Evolutionary conservation across 2,888 invertebrate genomes (phyloP), one percentile per base, ranked within the genome.

Genomic region (Prenolepis imparis): DNA sequence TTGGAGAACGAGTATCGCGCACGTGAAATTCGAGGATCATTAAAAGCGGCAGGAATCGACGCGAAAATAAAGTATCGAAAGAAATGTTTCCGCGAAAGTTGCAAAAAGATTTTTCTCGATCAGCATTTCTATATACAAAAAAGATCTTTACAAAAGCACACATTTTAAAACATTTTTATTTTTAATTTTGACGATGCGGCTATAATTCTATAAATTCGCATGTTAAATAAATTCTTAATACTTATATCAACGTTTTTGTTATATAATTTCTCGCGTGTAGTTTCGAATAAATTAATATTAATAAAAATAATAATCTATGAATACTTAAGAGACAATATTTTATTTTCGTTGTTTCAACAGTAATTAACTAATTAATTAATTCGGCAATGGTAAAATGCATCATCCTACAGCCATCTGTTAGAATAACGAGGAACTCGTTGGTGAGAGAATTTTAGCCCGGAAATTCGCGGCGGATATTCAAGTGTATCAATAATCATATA

Each of bases 11-110:
- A 86, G 52, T 36, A 28, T 28, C 61, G 57, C 61, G 41, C 70
- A 32, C 28, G 36, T 75, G 86, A 39, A 82, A 86, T 86, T 84
- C 67, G 72, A 44, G 48, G 86, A 86, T 84, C 87, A 70, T 84
- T 87, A 82, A 86, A 84, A 74, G 36, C 74, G 24, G 9, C 52
- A 15, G 28, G 44, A n/a, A 73, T 77, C 11, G 36, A 44, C 2
- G 21, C 18, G 28, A 28, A 77, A 85, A 77, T 80, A 82, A 88
- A 88, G n/a, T n/a, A 52, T 21, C 63, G 15, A 36, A 61, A 39
- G 4, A 68, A 24, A 80, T 57, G n/a, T 82, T 82, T 59, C 52
- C 8, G 12, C 11, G 24, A 83, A 83, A 48, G 12, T 55, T 57
- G 52, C 57, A 12, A 28, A 39, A n/a, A 21, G 24, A 59, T 82